Evolutionary conservation across 1,140 invertebrate genomes (phyloP).

Genomic region (Diabrotica virgifera): DNA sequence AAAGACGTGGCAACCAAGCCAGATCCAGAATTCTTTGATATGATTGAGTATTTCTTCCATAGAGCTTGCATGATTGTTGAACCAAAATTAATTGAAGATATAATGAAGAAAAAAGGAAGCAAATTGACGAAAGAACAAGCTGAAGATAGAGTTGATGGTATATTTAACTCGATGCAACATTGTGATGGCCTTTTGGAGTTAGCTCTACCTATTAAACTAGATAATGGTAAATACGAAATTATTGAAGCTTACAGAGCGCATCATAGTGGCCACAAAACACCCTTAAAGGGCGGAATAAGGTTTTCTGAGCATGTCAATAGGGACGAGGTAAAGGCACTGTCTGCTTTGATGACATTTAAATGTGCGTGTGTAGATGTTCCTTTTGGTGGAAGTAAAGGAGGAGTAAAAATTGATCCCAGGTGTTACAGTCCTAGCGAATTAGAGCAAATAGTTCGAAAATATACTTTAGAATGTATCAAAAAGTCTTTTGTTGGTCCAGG

Average conservation of each 20-base stretch:
- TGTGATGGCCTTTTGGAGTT: constrained; percentile 72
- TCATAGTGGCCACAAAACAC: constrained; percentile 77
- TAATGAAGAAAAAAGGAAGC: constrained; percentile 50
- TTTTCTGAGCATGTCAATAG: constrained; percentile 92
- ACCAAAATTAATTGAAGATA: constrained; percentile 63
- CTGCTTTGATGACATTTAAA: constrained; percentile 99
- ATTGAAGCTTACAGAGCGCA: constrained; percentile 80
- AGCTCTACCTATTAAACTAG: constrained; percentile 74
- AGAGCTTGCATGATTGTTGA: constrained; percentile 61
- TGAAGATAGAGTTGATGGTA: constrained; percentile 61
- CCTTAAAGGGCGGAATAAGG: constrained; percentile 91
- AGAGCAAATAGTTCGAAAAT: constrained; percentile 96
- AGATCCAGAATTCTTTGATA: constrained; percentile 65
- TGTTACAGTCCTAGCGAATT: constrained; percentile 93
- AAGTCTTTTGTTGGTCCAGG: constrained; percentile 91
- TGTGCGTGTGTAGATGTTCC: constrained; percentile 97
- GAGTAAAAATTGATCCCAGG: constrained; percentile 95
- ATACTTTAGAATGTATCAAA: constrained; percentile 96
- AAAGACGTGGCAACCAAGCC: constrained; percentile 54
- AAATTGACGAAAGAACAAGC: constrained; percentile 62
- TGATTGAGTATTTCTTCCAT: constrained; percentile 75
- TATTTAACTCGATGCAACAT: constrained; percentile 63
- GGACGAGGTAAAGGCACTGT: constrained; percentile 91
- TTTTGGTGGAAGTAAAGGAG: constrained; percentile 95
- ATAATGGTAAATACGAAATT: constrained; percentile 77